phyloP scores from a whole-genome alignment of 2,888 invertebrate species.

The Epistrophe grossulariae region DNA sequence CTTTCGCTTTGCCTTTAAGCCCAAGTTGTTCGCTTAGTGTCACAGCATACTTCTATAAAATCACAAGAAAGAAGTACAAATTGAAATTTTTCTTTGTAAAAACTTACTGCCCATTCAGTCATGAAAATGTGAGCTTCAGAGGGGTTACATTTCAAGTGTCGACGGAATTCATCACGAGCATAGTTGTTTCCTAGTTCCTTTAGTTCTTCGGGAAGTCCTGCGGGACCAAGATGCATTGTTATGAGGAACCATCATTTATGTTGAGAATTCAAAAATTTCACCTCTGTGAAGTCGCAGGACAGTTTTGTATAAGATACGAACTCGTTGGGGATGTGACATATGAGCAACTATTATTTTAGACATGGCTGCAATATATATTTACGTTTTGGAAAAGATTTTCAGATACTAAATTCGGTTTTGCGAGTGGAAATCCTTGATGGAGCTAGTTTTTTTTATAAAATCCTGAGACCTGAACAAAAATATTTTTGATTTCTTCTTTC shows the following conservation, averaged over 20 bases:
- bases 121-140: slow-evolving; percentile 91
- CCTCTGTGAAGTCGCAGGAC: slow-evolving; percentile 91
- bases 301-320: slow-evolving; percentile 90
- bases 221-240: not conserved
- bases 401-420: not conserved
- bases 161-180: slow-evolving; percentile 92
- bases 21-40: slow-evolving; percentile 90
- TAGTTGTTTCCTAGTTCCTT: slow-evolving; percentile 90
- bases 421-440: not conserved
- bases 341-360: slow-evolving; percentile 79
- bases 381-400: not conserved
- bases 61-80: not conserved
- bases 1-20: slow-evolving; percentile 86
- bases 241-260: not conserved
- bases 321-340: slow-evolving; percentile 86
- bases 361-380: slow-evolving; percentile 75
- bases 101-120: slow-evolving; percentile 92
- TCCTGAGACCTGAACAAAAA: slow-evolving; percentile 4
- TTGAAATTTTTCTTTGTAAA: not conserved
- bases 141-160: slow-evolving; percentile 90
- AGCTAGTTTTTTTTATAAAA: slow-evolving; percentile 12
- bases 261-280: slow-evolving; percentile 59
- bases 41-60: slow-evolving; percentile 90
- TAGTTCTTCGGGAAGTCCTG: slow-evolving; percentile 88
- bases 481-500: not conserved